phyloP scores from a whole-genome alignment of 1,140 invertebrate genomes.

The Drosophila lacertosa region DNA sequence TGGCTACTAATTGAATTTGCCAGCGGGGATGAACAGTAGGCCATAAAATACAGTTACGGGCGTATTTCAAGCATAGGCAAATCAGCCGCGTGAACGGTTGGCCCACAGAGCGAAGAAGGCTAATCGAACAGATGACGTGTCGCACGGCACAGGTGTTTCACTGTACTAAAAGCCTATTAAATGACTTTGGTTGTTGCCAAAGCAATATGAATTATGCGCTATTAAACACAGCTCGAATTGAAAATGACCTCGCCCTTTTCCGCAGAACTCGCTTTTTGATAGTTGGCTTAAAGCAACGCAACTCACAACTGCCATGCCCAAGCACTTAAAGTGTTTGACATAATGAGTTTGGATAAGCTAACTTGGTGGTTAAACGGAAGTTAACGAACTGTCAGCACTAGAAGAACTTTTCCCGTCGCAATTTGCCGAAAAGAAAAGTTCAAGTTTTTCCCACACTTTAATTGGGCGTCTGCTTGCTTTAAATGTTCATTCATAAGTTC shows the following conservation, averaged over 20 bases:
- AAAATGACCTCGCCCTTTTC: too few relatives aligned
- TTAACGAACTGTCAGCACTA: too few relatives aligned
- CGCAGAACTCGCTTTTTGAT: too few relatives aligned
- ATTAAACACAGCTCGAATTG: background rate
- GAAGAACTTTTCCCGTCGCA: too few relatives aligned
- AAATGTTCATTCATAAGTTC: background rate
- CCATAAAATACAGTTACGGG: constrained; percentile 4
- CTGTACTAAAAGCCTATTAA: background rate
- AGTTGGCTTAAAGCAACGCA: too few relatives aligned
- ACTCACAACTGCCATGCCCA: background rate
- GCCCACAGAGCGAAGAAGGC: background rate
- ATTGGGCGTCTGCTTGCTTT: background rate
- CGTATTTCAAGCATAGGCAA: constrained; percentile 9
- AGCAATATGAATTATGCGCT: constrained; percentile 14
- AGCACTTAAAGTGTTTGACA: too few relatives aligned
- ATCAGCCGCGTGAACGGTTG: constrained; percentile 26
- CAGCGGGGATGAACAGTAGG: constrained; percentile 38
- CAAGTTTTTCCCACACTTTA: background rate
- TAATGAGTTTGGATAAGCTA: too few relatives aligned
- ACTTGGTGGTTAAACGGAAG: too few relatives aligned
- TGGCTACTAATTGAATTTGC: constrained; percentile 72
- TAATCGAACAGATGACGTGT: constrained; percentile 30
- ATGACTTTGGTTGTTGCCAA: too few relatives aligned
- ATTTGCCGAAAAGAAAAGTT: background rate
- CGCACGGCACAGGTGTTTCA: constrained; percentile 30